Evolutionary conservation across 2,113 vertebrate species (phyloP).

Genomic region (Scatophagus argus): DNA sequence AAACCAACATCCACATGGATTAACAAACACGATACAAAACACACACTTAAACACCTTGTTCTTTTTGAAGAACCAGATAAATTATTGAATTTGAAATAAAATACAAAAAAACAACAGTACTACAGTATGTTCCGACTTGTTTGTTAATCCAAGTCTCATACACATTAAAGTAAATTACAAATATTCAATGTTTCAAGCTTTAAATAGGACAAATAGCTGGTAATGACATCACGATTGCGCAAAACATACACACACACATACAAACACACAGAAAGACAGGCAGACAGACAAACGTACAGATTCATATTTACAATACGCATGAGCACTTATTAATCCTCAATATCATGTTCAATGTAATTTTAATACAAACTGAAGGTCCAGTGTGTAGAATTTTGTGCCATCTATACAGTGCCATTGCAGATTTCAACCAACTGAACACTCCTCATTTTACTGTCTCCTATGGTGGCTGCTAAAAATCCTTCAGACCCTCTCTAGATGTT

Average conservation of each 20-base stretch:
- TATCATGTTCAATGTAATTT: background rate
- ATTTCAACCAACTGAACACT: no score
- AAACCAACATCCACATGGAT: background rate
- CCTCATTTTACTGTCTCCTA: no score
- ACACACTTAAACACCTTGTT: constrained; percentile 2
- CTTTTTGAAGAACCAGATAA: background rate
- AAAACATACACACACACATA: constrained; percentile 23
- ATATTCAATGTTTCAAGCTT: constrained; percentile 44
- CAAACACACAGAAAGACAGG: no score
- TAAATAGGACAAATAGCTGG: background rate
- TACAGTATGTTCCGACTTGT: background rate
- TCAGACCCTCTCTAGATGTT: no score
- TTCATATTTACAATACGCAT: constrained; percentile 36
- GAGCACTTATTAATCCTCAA: constrained; percentile 12
- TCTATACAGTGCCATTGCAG: no score
- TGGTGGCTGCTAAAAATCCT: no score
- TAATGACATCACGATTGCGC: constrained; percentile 6
- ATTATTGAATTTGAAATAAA: background rate
- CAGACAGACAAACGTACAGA: no score
- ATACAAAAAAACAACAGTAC: no score
- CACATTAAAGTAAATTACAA: constrained; percentile 12
- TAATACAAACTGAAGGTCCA: background rate
- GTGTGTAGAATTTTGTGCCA: no score
- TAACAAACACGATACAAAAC: background rate
- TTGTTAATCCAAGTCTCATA: background rate